Conservation (phyloP, 2,797 vertebrate genomes). For the Sus cebifrons region DNA sequence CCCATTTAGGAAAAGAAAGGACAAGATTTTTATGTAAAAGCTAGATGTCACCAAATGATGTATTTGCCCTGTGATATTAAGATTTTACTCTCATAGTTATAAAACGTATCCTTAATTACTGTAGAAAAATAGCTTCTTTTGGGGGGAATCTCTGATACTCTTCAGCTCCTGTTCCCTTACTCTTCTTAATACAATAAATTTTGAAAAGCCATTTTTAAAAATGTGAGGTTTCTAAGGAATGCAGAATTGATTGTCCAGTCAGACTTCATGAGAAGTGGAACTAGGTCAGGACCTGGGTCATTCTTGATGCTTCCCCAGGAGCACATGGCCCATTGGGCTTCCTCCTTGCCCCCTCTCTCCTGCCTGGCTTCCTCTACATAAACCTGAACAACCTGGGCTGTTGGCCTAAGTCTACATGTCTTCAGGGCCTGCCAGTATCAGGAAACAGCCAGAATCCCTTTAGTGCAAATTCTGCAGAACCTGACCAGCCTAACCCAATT, state of each 20-base stretch:
- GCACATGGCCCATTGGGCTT: accelerated
- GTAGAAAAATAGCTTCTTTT: background rate
- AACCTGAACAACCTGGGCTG: background rate
- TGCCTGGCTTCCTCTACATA: background rate
- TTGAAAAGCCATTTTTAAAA: background rate
- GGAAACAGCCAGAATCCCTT: background rate
- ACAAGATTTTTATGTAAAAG: slow-evolving; percentile 4
- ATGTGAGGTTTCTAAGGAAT: background rate
- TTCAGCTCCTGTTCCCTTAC: background rate
- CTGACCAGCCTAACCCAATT: background rate
- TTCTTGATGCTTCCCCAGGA: background rate
- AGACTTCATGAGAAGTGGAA: background rate
- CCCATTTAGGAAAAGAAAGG: background rate
- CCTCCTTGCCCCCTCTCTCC: background rate
- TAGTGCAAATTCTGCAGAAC: slow-evolving; percentile 41
- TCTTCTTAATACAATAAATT: background rate
- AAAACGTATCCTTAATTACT: slow-evolving; percentile 53
- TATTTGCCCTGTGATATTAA: background rate
- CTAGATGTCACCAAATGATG: slow-evolving; percentile 10
- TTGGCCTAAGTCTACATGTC: background rate
- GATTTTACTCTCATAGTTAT: slow-evolving; percentile 16
- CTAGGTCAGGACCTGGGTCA: background rate
- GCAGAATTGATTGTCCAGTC: background rate
- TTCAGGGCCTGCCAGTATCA: background rate
- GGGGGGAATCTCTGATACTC: background rate